These are phyloP conservation scores for Lamprologus lemairii DNA, from an alignment of 2,113 vertebrate genomes.

Conservation along the genomic window DNA sequence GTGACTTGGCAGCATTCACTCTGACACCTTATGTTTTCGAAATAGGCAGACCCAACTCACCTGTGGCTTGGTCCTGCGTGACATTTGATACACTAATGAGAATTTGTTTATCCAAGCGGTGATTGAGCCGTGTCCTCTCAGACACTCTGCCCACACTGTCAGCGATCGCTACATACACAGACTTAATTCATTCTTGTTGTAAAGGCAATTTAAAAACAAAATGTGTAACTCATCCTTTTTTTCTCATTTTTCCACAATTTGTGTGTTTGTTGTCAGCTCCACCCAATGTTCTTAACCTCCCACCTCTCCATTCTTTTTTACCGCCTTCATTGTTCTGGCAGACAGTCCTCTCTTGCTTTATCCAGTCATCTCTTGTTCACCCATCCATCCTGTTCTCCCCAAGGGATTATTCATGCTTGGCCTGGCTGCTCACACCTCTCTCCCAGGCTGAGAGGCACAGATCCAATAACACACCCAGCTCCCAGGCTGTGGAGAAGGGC, in stretches of 20 bases:
- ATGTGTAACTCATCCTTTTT: neutral
- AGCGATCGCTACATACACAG: neutral
- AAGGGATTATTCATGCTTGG: slow-evolving; percentile 46
- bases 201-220: neutral
- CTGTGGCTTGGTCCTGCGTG: neutral
- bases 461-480: neutral
- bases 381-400: slow-evolving; percentile 14
- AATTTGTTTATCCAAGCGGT: neutral
- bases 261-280: neutral
- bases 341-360: slow-evolving; percentile 36
- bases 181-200: neutral
- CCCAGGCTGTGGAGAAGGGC: neutral
- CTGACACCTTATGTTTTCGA: neutral
- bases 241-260: neutral
- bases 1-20: neutral
- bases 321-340: slow-evolving; percentile 13
- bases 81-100: neutral
- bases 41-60: neutral
- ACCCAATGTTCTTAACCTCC: neutral
- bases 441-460: slow-evolving; percentile 16
- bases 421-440: slow-evolving; percentile 32
- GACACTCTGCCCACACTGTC: neutral
- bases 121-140: neutral
- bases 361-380: slow-evolving; percentile 32
- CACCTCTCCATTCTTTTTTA: neutral